phyloP scores from a whole-genome alignment of 2,113 vertebrate species.

The Girardinichthys multiradiatus region DNA sequence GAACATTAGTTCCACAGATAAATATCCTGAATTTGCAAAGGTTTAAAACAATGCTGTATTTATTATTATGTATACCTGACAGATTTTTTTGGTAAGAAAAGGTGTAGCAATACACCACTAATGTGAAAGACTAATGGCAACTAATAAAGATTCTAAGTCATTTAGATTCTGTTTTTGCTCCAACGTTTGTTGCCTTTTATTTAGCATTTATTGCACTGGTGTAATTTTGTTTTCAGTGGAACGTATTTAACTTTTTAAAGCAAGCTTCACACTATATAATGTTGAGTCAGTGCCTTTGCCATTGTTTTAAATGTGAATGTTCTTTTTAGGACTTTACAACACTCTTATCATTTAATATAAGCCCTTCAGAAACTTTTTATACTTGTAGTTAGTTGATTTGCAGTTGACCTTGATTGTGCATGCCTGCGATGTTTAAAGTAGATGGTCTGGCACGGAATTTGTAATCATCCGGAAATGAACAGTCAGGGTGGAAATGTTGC shows the following conservation, averaged over 20 bases:
- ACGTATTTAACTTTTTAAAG: background rate
- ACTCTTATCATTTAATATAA: background rate
- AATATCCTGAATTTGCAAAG: background rate
- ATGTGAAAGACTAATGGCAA: background rate
- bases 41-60: background rate
- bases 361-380: conserved; percentile 2
- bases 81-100: background rate
- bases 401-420: conserved; percentile 19
- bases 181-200: no score
- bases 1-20: background rate
- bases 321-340: background rate
- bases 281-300: background rate
- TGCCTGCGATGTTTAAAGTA: conserved; percentile 33
- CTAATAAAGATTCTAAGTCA: background rate
- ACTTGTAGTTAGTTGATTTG: background rate
- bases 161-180: background rate
- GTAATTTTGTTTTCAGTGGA: background rate
- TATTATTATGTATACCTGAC: background rate
- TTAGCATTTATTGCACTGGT: no score
- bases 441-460: conserved; percentile 37
- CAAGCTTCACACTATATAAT: background rate
- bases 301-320: background rate
- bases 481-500: background rate
- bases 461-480: conserved; percentile 33
- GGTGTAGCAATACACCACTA: background rate